phyloP scores from a whole-genome alignment of 2,888 invertebrate species.

The Epinotia bilunana region DNA sequence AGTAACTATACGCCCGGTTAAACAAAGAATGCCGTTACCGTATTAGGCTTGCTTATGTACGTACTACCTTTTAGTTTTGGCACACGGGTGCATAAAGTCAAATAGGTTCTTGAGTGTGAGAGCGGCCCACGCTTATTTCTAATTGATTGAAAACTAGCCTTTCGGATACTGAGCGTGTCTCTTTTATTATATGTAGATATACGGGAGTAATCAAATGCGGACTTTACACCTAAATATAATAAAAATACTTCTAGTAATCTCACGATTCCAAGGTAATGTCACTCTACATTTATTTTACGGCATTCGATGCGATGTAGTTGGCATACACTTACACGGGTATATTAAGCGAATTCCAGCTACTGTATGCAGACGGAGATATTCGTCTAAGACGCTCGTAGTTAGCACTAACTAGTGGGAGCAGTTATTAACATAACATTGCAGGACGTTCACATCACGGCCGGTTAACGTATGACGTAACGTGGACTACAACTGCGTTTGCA shows the following conservation, averaged over 20 bases:
- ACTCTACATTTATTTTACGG: not conserved
- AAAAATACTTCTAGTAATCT: not conserved
- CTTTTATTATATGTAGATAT: too few species aligned
- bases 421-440: conserved; percentile 35
- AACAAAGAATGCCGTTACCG: conserved; percentile 7
- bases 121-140: not conserved
- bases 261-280: not conserved
- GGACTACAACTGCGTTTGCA: not conserved
- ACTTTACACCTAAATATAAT: not conserved
- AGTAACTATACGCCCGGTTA: not conserved
- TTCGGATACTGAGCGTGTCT: too few species aligned
- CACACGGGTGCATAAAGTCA: not conserved
- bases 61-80: conserved; percentile 4
- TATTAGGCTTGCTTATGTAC: not conserved
- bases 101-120: not conserved
- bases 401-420: conserved; percentile 15
- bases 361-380: conserved; percentile 34
- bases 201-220: not conserved
- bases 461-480: not conserved
- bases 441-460: conserved; percentile 28
- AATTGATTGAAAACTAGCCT: not conserved
- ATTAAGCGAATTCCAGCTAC: not conserved
- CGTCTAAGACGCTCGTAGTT: conserved; percentile 23
- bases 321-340: not conserved
- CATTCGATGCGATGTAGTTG: not conserved